Conservation (phyloP, 2,888 invertebrate genomes). For the Drosophila neoperkinsi region DNA sequence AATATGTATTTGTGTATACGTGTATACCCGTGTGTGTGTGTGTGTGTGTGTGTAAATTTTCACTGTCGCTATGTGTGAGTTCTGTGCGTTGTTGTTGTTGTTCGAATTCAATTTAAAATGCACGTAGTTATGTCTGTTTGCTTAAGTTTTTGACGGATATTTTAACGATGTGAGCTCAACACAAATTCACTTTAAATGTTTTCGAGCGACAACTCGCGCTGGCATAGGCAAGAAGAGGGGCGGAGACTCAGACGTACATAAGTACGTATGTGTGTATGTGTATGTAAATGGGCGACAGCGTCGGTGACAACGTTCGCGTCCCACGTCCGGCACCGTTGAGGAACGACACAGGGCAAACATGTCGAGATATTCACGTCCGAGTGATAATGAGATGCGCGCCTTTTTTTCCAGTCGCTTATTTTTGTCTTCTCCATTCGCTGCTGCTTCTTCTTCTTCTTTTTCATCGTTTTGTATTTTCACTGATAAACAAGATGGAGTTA, state of each 20-base stretch:
- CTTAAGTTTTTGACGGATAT: conserved; percentile 83
- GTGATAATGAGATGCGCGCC: conserved; percentile 84
- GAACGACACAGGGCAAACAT: conserved; percentile 76
- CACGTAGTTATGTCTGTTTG: conserved; percentile 81
- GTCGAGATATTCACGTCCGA: conserved; percentile 82
- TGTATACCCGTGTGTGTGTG: conserved; percentile 48
- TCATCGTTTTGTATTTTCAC: conserved; percentile 68
- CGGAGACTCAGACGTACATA: conserved; percentile 16
- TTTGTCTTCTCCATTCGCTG: conserved; percentile 43
- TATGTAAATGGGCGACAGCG: conserved; percentile 51
- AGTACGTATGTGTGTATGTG: conserved; percentile 10
- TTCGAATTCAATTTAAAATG: conserved; percentile 81
- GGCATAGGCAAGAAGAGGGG: conserved; percentile 22
- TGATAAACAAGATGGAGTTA: conserved; percentile 82
- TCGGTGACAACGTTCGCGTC: conserved; percentile 60
- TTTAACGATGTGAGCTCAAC: conserved; percentile 83
- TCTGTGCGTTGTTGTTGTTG: conserved; percentile 52
- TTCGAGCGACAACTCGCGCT: conserved; percentile 60
- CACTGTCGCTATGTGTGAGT: conserved; percentile 64
- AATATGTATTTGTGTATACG: conserved; percentile 12
- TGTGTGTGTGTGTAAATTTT: conserved; percentile 71
- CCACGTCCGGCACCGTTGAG: conserved; percentile 54
- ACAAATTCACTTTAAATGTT: conserved; percentile 81
- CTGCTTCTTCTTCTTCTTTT: conserved; percentile 32
- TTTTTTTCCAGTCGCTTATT: conserved; percentile 65